Base-by-base conservation (phyloP, 2,797 vertebrate species). In the Tinamus major region DNA sequence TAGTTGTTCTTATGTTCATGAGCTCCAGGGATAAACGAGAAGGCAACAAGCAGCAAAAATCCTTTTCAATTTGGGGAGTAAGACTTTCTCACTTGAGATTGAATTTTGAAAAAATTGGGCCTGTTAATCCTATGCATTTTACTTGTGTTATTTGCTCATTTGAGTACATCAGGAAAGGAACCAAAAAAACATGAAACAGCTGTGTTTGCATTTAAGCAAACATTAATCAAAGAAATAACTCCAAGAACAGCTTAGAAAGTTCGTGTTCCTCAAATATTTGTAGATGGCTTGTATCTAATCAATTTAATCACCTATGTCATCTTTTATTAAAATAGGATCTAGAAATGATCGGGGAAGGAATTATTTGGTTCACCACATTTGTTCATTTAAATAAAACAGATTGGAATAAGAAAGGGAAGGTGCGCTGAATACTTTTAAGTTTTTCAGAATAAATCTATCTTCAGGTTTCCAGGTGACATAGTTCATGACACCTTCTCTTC, bases 191-290 rank as follows among this genome's bases (percentile, higher is more conserved):
- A 64, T 5, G 33, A 83, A 95, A 79, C 85, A 87, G 79, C 87
- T 93, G 63, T 95, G 93, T 95, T 92, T 95, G 85, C 81, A 55
- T 83, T 96, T 93, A 80, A 94, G 82, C 71, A 96, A 96, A 95
- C 85, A 96, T 95, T 89, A 90, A 95, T 83, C 53, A 76, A 68
- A 93, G 81, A 79, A 95, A 94, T 95, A 95, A 94, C 84, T 70
- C 90, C 81, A 64, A 80, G 90, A 95, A 78, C 39, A 41, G 53
- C 64, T 92, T 2, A 13, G 58, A 33, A 82, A 80, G 85, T 70
- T 58, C 69, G 70, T 72, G 84, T 80, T 74, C 58, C 84, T 84
- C 85, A 93, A 92, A 90, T 91, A 68, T 83, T 90, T 94, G 84
- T 89, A 68, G 58, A 77, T 76, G 78, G 90, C 70, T 68, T 83